Evolutionary conservation across 2,888 invertebrate genomes (phyloP), one percentile per base, ranked within the genome.

Genomic region (Mythimna lalbum): DNA sequence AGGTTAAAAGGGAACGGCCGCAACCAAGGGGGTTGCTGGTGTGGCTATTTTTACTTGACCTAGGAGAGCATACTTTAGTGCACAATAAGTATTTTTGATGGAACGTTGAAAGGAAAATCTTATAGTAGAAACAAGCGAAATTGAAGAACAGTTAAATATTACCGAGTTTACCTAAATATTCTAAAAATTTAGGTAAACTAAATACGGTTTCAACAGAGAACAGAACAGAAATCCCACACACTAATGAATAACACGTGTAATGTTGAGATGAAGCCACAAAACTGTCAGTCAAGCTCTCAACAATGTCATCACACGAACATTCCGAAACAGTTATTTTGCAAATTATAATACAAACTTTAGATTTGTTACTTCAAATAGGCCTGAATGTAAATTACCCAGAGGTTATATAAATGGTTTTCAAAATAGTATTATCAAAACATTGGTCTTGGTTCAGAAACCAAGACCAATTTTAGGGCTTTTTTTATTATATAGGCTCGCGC

Each of bases 201-300:
- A 66, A 39, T 49, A 66, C 6, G 7, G 27, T 36, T 50, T 50
- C 14, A 47, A 62, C 68, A 43, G 17, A 5, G 43, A 43, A 39
- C 14, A 39, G 36, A 57, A 47, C 27, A 69, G 59, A 63, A 75
- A 60, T 43, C 27, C 53, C 17, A 21, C 67, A 5, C 49, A 59
- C 36, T 63, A 59, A 63, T 60, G 53, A 23, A 43, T 53, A 17
- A 53, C 69, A 36, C 53, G 69, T 75, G 59, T 63, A 69, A 14
- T 19, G 9, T 50, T 19, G 12, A 69, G 50, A 27, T 60, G 74
- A 75, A 75, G 70, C 63, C 76, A 60, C 27, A 60, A 17, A 39
- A 63, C 39, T 49, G 19, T 27, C n/a, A 23, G 33, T 27, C 36
- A 47, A 39, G 56, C 66, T 60, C 50, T 55, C 23, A 49, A 73